Base-by-base conservation (phyloP, 2,113 vertebrate genomes). In the Eidolon helvum region DNA sequence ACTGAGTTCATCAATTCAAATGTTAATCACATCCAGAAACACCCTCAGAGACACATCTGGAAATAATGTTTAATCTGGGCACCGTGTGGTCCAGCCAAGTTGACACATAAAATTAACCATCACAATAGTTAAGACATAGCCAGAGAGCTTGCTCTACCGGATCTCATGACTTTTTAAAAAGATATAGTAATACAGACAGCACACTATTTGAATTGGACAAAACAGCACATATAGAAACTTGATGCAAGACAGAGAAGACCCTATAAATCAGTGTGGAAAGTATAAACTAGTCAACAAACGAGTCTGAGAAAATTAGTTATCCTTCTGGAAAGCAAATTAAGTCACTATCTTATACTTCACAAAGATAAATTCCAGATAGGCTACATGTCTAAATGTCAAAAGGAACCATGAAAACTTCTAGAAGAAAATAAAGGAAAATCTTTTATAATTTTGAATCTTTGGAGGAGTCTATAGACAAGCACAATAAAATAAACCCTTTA, bases 291-390 rank as follows among this genome's bases (percentile, higher is more conserved):
- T 71, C 63, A 83, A 72, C 53, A 75, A 83, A 61, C 10, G 9
- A 71, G 43, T 68, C 28, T 59, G 89, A 48, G 74, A 48, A 72
- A 95, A 88, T 59, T 59, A n/a, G 12, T 61, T 82, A 61, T 87
- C 14, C 10, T 89, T 90, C 85, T 90, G 55, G 61, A 87, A 94
- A 92, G 89, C 85, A 87, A 94, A 95, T 61, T 61, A 91, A 82
- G 30, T 74, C 43, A 83, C 89, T 66, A 59, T 86, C 40, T 43
- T 78, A 80, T 2, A 35, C 35, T 12, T 78, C 35, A 48, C 65
- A 87, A 78, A 94, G 71, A 94, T 38, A 87, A 92, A 83, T 61
- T 75, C 22, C 40, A 75, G 55, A 35, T 65, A 83, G 65, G 82
- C 28, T 12, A 22, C 71, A 71, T 75, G 80, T 45, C 35, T 48